phyloP scores from a whole-genome alignment of 2,888 invertebrate species.

The Zaprionus bogoriensis region DNA sequence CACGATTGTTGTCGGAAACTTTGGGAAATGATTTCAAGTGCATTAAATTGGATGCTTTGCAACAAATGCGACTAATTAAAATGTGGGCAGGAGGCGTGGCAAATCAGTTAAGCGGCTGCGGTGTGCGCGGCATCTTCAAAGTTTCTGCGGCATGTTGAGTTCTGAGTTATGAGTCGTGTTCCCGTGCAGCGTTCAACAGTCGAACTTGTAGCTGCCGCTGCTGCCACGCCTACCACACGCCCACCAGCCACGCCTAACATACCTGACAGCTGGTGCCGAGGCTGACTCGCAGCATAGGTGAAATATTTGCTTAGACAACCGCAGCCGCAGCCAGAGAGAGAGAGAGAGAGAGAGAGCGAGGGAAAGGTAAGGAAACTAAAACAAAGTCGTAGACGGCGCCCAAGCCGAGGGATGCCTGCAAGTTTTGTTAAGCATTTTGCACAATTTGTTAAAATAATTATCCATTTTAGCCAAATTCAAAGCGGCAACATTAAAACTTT shows the following conservation, averaged over 20 bases:
- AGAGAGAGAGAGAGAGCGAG: background rate
- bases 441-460: constrained; percentile 74
- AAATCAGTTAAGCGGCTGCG: constrained; percentile 14
- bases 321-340: constrained; percentile 12
- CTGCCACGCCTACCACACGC: background rate
- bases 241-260: background rate
- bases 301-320: constrained; percentile 38
- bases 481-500: constrained; percentile 71
- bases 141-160: constrained; percentile 4
- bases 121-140: background rate
- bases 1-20: constrained; percentile 47
- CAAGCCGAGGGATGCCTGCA: constrained; percentile 17
- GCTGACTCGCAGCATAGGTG: constrained; percentile 1
- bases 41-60: constrained; percentile 74
- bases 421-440: constrained; percentile 58
- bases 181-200: constrained; percentile 33
- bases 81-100: constrained; percentile 56
- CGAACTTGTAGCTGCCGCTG: constrained; percentile 12
- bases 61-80: constrained; percentile 76
- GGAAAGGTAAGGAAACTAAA: background rate
- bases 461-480: constrained; percentile 72
- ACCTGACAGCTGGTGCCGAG: constrained; percentile 15
- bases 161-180: constrained; percentile 52
- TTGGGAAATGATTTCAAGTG: constrained; percentile 72
- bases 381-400: too few relatives aligned